Conservation (phyloP, 2,888 invertebrate species). For the Scaeva pyrastri region DNA sequence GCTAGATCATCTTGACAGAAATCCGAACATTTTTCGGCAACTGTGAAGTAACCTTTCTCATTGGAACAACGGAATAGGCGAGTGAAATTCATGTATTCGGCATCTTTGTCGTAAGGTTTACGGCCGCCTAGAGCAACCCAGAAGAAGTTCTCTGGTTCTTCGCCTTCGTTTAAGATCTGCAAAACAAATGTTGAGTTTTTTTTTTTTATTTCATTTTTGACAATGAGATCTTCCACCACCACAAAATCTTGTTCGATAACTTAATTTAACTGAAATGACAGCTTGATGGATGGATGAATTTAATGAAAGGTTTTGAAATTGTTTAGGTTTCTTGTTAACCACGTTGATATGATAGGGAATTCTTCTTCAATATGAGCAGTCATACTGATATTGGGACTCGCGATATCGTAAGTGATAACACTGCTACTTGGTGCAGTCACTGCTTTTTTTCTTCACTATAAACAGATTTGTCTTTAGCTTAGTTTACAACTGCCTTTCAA, state of each 20-base stretch:
- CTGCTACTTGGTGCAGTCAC: too few species aligned
- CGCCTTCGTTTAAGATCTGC: conserved; percentile 94
- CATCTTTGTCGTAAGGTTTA: conserved; percentile 94
- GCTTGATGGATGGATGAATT: background rate
- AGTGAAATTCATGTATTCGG: conserved; percentile 96
- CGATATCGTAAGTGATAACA: too few species aligned
- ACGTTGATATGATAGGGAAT: too few species aligned
- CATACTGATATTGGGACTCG: too few species aligned
- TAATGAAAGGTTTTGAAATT: background rate
- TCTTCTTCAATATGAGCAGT: too few species aligned
- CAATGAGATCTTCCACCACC: background rate
- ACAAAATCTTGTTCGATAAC: background rate
- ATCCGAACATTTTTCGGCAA: conserved; percentile 96
- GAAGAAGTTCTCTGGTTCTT: conserved; percentile 99
- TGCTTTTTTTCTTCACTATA: too few species aligned
- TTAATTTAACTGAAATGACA: background rate
- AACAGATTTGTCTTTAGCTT: too few species aligned
- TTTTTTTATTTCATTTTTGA: background rate
- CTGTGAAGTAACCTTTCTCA: conserved; percentile 99
- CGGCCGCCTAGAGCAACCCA: conserved; percentile 98
- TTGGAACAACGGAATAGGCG: conserved; percentile 99
- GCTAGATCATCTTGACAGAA: conserved; percentile 96
- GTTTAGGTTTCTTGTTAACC: background rate
- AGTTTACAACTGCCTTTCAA: too few species aligned
- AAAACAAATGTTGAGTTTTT: conserved; percentile 2